A percentile compares a stretch with the other conserved stretches of the same genome.
Evolutionary conservation across 2,797 vertebrate species (phyloP).

Genomic region (Enteromius trimaculatus): DNA sequence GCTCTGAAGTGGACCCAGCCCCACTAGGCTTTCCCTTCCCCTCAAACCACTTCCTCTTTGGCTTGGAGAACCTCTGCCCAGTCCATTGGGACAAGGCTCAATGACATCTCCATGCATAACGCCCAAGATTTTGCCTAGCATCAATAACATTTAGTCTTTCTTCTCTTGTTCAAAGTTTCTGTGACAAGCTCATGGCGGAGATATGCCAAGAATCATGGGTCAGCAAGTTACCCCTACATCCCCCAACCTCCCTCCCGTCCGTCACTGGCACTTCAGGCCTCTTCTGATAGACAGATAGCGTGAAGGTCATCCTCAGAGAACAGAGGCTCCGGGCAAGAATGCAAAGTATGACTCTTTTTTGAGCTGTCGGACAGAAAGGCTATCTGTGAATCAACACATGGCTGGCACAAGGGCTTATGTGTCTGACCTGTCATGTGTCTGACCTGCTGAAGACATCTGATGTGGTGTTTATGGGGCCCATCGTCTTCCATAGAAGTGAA

Average conservation of each 20-base stretch:
- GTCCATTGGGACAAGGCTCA: conserved; percentile 48
- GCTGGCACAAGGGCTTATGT: conserved; percentile 62
- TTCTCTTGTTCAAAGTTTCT: neutral
- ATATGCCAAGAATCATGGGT: neutral
- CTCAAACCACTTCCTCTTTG: conserved; percentile 55
- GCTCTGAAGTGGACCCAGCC: conserved; percentile 58
- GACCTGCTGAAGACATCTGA: conserved; percentile 39
- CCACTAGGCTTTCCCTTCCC: conserved; percentile 49
- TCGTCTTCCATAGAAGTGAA: conserved; percentile 11
- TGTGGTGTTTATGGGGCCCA: conserved; percentile 29
- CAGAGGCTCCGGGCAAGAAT: conserved; percentile 76
- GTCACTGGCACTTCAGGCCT: conserved; percentile 65
- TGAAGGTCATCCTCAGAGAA: conserved; percentile 80
- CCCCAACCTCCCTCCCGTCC: conserved; percentile 8
- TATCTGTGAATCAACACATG: conserved; percentile 63
- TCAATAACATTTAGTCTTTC: neutral
- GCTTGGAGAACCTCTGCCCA: conserved; percentile 53
- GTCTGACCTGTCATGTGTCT: conserved; percentile 46
- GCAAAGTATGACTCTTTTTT: conserved; percentile 76
- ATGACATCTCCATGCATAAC: conserved; percentile 33
- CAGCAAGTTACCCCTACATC: neutral
- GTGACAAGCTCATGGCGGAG: neutral
- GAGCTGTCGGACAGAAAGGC: conserved; percentile 63
- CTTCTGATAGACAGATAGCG: conserved; percentile 80
- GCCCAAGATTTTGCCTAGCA: conserved; percentile 9